Evolutionary conservation across 2,797 vertebrate genomes (phyloP), one percentile per base, ranked within the genome.

Genomic region (Dryobates pubescens): DNA sequence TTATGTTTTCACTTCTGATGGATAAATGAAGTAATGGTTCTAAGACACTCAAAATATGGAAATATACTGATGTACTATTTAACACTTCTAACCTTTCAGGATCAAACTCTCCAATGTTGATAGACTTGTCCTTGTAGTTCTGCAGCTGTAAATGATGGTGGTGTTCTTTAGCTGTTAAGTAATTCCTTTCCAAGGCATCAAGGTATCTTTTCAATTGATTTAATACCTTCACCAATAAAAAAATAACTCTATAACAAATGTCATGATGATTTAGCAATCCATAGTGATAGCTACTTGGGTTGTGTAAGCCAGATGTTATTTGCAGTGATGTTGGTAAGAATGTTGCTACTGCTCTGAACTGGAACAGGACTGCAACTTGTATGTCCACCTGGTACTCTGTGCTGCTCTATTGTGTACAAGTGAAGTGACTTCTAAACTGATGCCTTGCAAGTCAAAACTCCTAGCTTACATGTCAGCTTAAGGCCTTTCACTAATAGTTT

Each of bases 131-230:
- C 95, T 97, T 97, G 93, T 97, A 97, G 91, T 95, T 97, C 91
- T 98, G 98, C 96, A 98, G 98, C 91, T 98, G 98, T 87, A 99
- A 95, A 86, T 96, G 95, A 93, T 93, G 96, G 85, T 98, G 98
- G 78, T 98, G 97, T 32, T 99, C 98, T 92, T 98, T 98, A 63
- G 97, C 98, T 80, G 96, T 96, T 95, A 99, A 97, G 91, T 99
- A 99, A 88, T 98, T 98, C 92, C 97, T 98, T 95, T 99, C 98
- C 94, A 99, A 96, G 76, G 97, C 97, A 94, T 98, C 97, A 75
- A 99, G 98, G 65, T 97, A 96, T 92, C 98, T 97, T 97, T 98
- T 98, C 94, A 99, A 96, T 88, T 98, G 97, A 94, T 98, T 97
- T 92, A 99, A 96, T 81, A 98, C 97, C 99, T 99, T 96, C 17